Conservation (phyloP, 2,797 vertebrate species). For the Botia almorhae region DNA sequence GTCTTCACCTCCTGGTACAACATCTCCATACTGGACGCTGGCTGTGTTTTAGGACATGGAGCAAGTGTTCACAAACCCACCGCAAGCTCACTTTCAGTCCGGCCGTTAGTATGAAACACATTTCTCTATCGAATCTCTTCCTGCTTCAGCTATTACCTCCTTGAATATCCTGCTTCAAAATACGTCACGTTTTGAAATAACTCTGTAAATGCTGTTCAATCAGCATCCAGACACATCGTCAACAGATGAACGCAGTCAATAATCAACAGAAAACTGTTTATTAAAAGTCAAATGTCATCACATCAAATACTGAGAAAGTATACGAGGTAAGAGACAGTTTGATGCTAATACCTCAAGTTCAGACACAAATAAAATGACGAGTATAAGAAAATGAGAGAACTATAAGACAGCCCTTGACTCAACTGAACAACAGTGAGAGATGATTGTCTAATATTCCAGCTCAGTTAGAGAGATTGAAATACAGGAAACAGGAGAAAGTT, state of each 20-base stretch:
- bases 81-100: too few relatives aligned
- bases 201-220: too few relatives aligned
- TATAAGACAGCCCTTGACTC: slow-evolving; percentile 81
- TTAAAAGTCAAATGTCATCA: slow-evolving; percentile 67
- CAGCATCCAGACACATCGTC: background rate
- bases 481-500: slow-evolving; percentile 75
- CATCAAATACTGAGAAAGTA: slow-evolving; percentile 67
- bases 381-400: slow-evolving; percentile 65
- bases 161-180: too few relatives aligned
- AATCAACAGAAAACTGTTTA: slow-evolving; percentile 70
- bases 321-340: slow-evolving; percentile 63
- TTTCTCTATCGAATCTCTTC: too few relatives aligned
- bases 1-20: too few relatives aligned
- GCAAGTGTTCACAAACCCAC: too few relatives aligned
- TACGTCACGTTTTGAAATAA: too few relatives aligned
- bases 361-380: slow-evolving; percentile 68
- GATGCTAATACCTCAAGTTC: slow-evolving; percentile 62
- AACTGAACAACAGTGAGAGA: slow-evolving; percentile 77
- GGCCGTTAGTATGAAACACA: too few relatives aligned
- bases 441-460: slow-evolving; percentile 80
- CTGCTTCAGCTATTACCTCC: too few relatives aligned
- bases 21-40: too few relatives aligned
- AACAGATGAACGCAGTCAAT: slow-evolving; percentile 56
- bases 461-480: slow-evolving; percentile 65
- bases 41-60: too few relatives aligned